Percentiles rank a stretch among this genome's conserved stretches.
These are phyloP conservation scores for Malurus cyaneus DNA, from an alignment of 2,113 vertebrate genomes.

Conservation along the genomic window DNA sequence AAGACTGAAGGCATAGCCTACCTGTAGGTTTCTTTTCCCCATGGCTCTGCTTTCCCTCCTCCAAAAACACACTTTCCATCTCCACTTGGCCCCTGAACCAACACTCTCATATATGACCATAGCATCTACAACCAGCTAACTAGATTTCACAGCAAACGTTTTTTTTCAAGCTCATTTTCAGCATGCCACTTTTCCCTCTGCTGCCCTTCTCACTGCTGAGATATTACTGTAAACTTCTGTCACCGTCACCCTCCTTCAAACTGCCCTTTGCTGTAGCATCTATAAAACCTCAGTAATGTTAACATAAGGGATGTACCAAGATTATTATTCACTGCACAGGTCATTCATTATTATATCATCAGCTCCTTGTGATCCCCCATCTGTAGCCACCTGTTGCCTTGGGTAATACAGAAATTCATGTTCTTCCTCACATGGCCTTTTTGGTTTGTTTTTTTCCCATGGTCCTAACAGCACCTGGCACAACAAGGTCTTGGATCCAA, in stretches of 20 bases:
- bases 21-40: not conserved
- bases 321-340: not conserved
- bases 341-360: constrained; percentile 38
- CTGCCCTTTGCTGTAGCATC: not conserved
- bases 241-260: not conserved
- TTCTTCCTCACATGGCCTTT: not conserved
- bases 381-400: constrained; percentile 37
- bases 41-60: not conserved
- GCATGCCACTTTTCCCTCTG: not conserved
- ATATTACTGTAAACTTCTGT: not conserved
- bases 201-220: not conserved
- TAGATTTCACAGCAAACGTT: not conserved
- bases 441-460: not conserved
- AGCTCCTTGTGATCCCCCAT: not conserved
- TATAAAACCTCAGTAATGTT: not conserved
- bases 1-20: not conserved
- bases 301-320: not conserved
- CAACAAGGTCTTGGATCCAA: constrained; percentile 16
- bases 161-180: not conserved
- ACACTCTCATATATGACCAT: not conserved
- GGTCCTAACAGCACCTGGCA: constrained; percentile 37
- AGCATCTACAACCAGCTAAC: not conserved
- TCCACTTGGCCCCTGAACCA: not conserved
- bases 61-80: not conserved
- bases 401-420: not conserved